Evolutionary conservation across 2,888 invertebrate species (phyloP).

Genomic region (Dicycla oo): DNA sequence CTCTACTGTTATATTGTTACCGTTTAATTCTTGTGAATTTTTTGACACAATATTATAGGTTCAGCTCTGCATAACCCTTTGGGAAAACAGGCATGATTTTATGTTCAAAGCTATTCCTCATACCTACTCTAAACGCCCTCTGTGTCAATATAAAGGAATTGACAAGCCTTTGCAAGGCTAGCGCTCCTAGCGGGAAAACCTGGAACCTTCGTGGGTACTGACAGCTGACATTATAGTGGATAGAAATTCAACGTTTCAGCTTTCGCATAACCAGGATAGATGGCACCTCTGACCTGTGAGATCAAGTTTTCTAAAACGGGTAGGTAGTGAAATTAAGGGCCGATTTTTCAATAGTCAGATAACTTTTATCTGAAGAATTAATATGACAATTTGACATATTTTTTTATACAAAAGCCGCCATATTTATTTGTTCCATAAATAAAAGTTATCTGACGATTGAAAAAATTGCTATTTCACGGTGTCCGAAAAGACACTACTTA

Average conservation of each 20-base stretch:
- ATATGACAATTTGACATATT: too few species aligned
- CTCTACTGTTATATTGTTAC: not conserved
- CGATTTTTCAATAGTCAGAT: too few species aligned
- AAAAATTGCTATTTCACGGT: too few species aligned
- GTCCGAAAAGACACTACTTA: too few species aligned
- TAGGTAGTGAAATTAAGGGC: not conserved
- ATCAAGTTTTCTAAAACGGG: constrained; percentile 2
- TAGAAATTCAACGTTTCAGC: not conserved
- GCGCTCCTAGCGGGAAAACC: constrained; percentile 1
- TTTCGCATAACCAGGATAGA: constrained; percentile 13
- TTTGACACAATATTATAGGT: not conserved
- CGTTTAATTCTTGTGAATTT: not conserved
- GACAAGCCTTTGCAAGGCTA: not conserved
- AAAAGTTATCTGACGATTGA: too few species aligned
- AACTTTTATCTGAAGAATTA: too few species aligned
- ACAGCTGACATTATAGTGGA: not conserved
- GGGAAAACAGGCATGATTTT: not conserved
- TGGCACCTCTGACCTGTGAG: constrained; percentile 21
- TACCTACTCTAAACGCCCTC: constrained; percentile 6
- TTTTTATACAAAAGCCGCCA: too few species aligned
- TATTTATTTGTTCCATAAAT: too few species aligned
- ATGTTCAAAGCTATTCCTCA: not conserved
- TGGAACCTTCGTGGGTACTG: not conserved
- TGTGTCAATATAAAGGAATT: not conserved
- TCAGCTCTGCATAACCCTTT: not conserved